Percentiles rank a stretch among this genome's conserved stretches.
Evolutionary conservation across 2,113 vertebrate genomes (phyloP).

Genomic region (Barnardius zonarius): DNA sequence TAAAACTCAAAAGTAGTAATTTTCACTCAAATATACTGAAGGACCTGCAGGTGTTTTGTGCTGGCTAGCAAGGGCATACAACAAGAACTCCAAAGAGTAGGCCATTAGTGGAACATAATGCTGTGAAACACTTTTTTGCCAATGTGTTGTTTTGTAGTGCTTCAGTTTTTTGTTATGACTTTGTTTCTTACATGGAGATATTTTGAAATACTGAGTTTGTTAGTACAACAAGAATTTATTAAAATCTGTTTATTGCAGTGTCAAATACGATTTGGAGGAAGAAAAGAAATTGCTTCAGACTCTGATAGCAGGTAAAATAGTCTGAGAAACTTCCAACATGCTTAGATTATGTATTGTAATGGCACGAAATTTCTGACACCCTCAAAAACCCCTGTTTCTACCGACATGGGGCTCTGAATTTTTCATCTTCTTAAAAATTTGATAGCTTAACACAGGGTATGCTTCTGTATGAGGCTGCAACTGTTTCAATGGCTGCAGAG

Average conservation of each 20-base stretch:
- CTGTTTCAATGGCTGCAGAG: background rate
- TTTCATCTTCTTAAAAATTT: background rate
- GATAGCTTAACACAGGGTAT: background rate
- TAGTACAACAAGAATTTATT: background rate
- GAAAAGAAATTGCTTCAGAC: slow-evolving; percentile 98
- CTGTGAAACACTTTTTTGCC: background rate
- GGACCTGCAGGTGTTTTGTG: background rate
- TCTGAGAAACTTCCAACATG: background rate
- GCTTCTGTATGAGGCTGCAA: background rate
- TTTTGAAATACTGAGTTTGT: background rate
- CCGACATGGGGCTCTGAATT: background rate
- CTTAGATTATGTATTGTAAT: background rate
- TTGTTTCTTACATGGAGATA: background rate
- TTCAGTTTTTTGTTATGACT: background rate
- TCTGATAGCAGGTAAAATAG: slow-evolving; percentile 92
- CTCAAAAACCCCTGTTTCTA: background rate
- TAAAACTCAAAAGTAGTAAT: background rate
- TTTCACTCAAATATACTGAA: background rate
- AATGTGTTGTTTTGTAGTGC: background rate
- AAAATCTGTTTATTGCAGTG: slow-evolving; percentile 78
- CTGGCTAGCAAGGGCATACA: background rate
- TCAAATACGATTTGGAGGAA: slow-evolving; percentile 98
- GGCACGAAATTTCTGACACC: background rate
- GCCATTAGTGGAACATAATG: background rate
- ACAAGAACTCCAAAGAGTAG: background rate